Base-by-base conservation (phyloP, 1,140 invertebrate genomes). In the Hormaphis cornu region DNA sequence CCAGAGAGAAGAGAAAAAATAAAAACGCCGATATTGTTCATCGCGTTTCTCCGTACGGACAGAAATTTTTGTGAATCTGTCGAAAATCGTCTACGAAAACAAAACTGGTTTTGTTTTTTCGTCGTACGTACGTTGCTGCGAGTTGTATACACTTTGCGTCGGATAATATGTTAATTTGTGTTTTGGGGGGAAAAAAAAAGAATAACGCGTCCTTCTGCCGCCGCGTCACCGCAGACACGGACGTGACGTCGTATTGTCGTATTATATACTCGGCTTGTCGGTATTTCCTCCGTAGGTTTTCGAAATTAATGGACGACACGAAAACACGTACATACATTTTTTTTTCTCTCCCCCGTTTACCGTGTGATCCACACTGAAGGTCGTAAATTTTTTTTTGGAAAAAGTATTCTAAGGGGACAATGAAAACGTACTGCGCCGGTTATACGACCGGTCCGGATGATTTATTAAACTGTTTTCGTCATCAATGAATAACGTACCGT, bases 111-210 rank as follows among this genome's bases (percentile, higher is more conserved):
- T 46, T 1, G 26, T 66, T 66, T 46, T 42, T 30, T 40, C 37
- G 14, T 14, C 7, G 37, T 40, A 14, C 14, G 7, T 14, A 14
- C n/a, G 40, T 24, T 35, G 16, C 22, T 8, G 37, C 44, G 14
- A 44, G 3, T 4, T 44, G 14, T 44, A 4, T 44, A 44, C 14
- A 44, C 14, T 14, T 14, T 14, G 42, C 16, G 40, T 2, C 18
- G 44, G 33, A 10, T 10, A 48, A 50, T 50, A 66, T 66, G 44
- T 66, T 66, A 66, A 66, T 66, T 37, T 66, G 9, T 44, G 28
- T 22, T n/a, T 24, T 2, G 16, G 4, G 18, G 24, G 26, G 16
- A 58, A 56, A 56, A 56, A 56, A 56, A 4, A 33, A 8, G 4
- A 33, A 33, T 6, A 33, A 33, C 9, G n/a, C 6, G 22, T 58